Evolutionary conservation across 2,797 vertebrate genomes (phyloP).

Genomic region (Cossypha polioptera): DNA sequence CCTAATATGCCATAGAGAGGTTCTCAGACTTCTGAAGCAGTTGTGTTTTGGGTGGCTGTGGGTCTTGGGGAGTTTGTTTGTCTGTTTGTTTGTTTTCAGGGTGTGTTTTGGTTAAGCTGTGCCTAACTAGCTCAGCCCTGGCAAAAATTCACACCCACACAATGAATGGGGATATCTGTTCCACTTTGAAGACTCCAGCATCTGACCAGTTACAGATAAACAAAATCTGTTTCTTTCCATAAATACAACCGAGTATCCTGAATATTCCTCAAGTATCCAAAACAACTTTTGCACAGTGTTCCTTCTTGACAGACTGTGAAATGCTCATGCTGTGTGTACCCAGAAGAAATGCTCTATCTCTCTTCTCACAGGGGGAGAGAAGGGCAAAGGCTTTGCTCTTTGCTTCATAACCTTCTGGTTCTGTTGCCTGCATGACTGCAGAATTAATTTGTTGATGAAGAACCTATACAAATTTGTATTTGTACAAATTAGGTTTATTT

Average conservation of each 20-base stretch:
- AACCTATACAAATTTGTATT: not conserved
- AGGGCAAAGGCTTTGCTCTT: not conserved
- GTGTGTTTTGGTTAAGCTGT: not conserved
- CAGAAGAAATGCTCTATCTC: not conserved
- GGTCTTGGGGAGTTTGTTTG: not conserved
- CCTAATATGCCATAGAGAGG: not conserved
- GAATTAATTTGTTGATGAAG: not conserved
- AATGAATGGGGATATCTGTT: not conserved
- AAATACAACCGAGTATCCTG: not conserved
- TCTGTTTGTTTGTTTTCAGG: not conserved
- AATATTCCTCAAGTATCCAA: not conserved
- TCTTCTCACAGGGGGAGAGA: not conserved
- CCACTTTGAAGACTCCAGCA: not conserved
- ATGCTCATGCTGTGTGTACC: not conserved
- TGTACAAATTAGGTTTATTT: not conserved
- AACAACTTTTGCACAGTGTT: not conserved
- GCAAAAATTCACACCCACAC: not conserved
- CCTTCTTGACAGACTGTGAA: not conserved
- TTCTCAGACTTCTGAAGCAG: conserved; percentile 15
- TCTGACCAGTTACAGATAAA: not conserved
- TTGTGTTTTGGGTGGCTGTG: not conserved
- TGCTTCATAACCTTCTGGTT: not conserved
- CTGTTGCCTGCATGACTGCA: not conserved
- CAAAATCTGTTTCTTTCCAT: not conserved
- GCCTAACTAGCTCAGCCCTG: not conserved